Percentiles rank a stretch among this genome's conserved stretches.
phyloP scores from a whole-genome alignment of 2,797 vertebrate genomes.

The Taeniopygia guttata region DNA sequence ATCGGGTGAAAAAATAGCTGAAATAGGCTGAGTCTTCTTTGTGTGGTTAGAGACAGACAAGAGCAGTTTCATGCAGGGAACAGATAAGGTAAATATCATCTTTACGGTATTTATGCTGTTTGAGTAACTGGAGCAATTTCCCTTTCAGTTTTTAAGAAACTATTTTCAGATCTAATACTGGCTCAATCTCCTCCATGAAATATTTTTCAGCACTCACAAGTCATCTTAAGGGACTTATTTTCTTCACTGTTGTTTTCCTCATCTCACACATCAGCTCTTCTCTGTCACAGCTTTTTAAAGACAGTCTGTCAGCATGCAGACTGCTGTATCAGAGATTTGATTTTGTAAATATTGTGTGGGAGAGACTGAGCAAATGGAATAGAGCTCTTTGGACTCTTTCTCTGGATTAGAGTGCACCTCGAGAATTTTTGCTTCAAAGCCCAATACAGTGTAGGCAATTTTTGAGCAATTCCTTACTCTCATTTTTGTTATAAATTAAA shows the following conservation, averaged over 20 bases:
- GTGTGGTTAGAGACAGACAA: neutral
- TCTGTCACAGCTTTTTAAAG: neutral
- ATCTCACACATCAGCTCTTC: neutral
- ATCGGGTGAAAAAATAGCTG: neutral
- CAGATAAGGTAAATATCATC: slow-evolving; percentile 1
- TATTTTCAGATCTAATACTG: neutral
- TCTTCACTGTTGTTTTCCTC: slow-evolving; percentile 29
- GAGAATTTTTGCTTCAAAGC: neutral
- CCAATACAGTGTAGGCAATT: neutral
- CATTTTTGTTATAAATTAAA: neutral
- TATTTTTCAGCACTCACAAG: neutral
- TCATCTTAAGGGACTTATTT: neutral
- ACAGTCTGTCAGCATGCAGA: neutral
- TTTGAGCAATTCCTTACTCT: neutral
- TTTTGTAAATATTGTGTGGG: neutral
- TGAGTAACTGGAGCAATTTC: slow-evolving; percentile 29
- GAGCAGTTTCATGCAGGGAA: neutral
- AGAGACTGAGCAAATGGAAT: neutral
- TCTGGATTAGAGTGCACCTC: neutral
- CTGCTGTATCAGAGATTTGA: neutral
- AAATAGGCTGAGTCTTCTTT: neutral
- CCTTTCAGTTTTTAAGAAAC: slow-evolving; percentile 13
- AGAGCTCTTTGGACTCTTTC: neutral
- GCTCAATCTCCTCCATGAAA: neutral
- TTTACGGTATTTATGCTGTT: neutral